Conservation (phyloP, 2,797 vertebrate species). For the Saxicola maurus region DNA sequence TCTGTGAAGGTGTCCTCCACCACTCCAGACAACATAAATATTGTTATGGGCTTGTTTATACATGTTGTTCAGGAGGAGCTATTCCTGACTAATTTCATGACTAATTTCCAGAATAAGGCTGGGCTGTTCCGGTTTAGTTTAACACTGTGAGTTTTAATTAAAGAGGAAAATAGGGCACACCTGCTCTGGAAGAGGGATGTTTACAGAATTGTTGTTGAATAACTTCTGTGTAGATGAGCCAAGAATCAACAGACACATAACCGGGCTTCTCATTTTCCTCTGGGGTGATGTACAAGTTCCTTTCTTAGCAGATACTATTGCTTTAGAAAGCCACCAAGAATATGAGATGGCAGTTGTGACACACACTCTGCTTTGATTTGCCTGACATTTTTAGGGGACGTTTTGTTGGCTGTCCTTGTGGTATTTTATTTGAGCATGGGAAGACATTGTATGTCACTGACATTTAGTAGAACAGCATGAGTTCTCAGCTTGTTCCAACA, state of each 20-base stretch:
- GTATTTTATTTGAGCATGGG: background rate
- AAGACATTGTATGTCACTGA: background rate
- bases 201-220: slow-evolving; percentile 5
- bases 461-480: background rate
- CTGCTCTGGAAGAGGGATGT: background rate
- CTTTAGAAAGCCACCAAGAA: background rate
- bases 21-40: background rate
- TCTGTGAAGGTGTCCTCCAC: background rate
- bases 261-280: background rate
- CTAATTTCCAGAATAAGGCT: slow-evolving; percentile 26
- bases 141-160: background rate
- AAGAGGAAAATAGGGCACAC: slow-evolving; percentile 15
- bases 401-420: background rate
- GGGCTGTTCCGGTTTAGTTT: background rate
- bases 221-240: background rate
- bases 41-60: background rate
- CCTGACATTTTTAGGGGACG: background rate
- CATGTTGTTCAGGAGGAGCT: background rate
- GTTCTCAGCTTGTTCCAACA: background rate
- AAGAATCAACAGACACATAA: background rate
- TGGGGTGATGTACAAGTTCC: background rate
- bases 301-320: background rate
- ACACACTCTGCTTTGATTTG: background rate
- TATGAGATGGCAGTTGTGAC: background rate
- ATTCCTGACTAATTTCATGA: slow-evolving; percentile 10